These are phyloP conservation scores for Varanus salvator DNA, from an alignment of 2,113 vertebrate species.

Conservation along the genomic window DNA sequence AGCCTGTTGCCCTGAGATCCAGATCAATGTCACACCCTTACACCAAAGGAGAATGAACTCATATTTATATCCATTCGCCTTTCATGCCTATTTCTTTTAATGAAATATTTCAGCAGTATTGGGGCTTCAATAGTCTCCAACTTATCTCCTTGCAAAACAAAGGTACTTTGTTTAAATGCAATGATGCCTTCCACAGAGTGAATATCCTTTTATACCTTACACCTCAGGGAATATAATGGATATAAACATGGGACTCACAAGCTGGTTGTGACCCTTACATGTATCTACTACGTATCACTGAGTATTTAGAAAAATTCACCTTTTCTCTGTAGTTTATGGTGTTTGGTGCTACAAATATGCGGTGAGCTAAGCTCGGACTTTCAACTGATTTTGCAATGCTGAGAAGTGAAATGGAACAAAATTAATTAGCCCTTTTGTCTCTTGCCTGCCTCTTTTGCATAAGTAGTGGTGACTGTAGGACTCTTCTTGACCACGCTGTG, in stretches of 20 bases:
- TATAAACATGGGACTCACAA: not conserved
- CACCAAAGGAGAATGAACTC: not conserved
- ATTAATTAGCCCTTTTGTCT: not conserved
- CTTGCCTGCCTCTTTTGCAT: not conserved
- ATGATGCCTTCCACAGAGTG: conserved; percentile 26
- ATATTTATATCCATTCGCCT: conserved; percentile 32
- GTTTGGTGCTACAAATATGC: not conserved
- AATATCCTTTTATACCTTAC: conserved; percentile 40
- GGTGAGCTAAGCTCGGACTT: not conserved
- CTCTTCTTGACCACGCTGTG: not conserved
- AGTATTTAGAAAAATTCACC: not conserved
- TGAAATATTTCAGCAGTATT: conserved; percentile 50
- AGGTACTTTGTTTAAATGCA: conserved; percentile 35
- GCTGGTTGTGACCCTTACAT: not conserved
- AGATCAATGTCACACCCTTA: not conserved
- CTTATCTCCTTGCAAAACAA: not conserved
- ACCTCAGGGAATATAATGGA: not conserved
- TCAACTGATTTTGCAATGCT: not conserved
- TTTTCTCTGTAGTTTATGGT: not conserved
- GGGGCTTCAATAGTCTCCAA: conserved; percentile 23
- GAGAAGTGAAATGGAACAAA: not conserved
- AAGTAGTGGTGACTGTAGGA: not conserved
- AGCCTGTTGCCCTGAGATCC: not conserved
- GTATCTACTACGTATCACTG: not conserved
- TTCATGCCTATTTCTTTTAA: conserved; percentile 5